Base-by-base conservation (phyloP, 2,888 invertebrate genomes). In the Amblyjoppa proteus region DNA sequence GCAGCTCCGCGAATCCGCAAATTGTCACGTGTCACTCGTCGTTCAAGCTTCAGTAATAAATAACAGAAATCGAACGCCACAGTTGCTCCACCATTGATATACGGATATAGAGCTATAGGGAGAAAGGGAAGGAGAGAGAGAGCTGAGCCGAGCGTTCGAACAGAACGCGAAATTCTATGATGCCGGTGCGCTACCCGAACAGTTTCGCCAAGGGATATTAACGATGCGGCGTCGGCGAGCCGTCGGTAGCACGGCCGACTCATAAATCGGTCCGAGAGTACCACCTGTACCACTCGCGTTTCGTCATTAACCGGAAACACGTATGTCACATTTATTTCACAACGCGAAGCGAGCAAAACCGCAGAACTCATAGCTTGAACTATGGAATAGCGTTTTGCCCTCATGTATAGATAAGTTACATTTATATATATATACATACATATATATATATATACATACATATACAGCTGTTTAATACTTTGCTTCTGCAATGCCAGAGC, bases 241-340 rank as follows among this genome's bases (percentile, higher is more conserved):
- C 74, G 78, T 83, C 81, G 85, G 87, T 81, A 74, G 71, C 87
- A 85, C 85, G 83, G 64, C 74, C 45, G 75, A 71, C 70, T 85
- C 83, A 85, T 87, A 87, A 87, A 87, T 87, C 81, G 77, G 81
- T 69, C 77, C 58, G 79, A 34, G n/a, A 53, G 75, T 34, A 61
- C 31, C 58, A 20, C 41, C 64, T n/a, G 51, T 20, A 66, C 69
- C 73, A 58, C 49, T 53, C 61, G 69, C 74, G 49, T 84, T 56
- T 53, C 79, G 69, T 84, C 76, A 80, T 84, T 84, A 80, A 84
- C 75, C 84, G 76, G 76, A 80, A 80, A 84, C 85, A 81, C 85
- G 85, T 85, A 78, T 82, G 85, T 85, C 78, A 85, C 78, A 78
- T 81, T 85, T 82, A 78, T 81, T 85, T 81, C 78, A 9, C 61